Evolutionary conservation across 2,797 vertebrate species (phyloP), one percentile per base, ranked within the genome.

Genomic region (Micrastur ruficollis): DNA sequence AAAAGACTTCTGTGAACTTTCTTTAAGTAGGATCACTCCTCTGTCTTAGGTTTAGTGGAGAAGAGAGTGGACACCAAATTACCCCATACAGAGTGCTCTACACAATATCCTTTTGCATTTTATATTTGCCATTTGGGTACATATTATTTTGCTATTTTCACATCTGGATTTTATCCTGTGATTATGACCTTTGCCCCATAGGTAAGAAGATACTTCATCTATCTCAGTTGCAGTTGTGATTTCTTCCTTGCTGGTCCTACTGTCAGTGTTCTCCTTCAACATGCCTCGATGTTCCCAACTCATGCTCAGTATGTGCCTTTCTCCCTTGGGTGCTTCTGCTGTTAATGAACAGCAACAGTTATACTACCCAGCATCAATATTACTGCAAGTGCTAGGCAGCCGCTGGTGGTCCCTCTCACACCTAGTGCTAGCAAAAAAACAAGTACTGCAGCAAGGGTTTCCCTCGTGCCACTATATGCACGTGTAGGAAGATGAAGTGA

Each of bases 401-500:
- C 18, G 21, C 71, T 63, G 40, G 40, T 65, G n/a, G 29, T 38
- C 47, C 49, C 46, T 55, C 40, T 47, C 61, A 67, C 32, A 36
- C 22, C 36, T 87, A 73, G 2, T 11, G 26, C 31, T 14, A 46
- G 46, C 47, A 58, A 49, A 76, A 49, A 67, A 32, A 9, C 36
- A 46, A 11, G 29, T 26, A 22, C 44, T 52, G 38, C 4, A 44
- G 36, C 67, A 49, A 7, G 3, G n/a, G 9, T 23, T 82, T 70
- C 59, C 38, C 61, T 42, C 0, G 0, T 66, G n/a, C 50, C 38
- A 18, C 63, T 36, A 14, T 0, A 0, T 9, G 36, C 47, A 44
- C 1, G 0, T 47, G 44, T 3, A 6, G n/a, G 25, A 66, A 67
- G 38, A 78, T 53, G 76, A 38, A 59, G 53, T 11, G 52, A 27